Conservation (phyloP, 2,113 vertebrate species). For the Pangasianodon hypophthalmus region DNA sequence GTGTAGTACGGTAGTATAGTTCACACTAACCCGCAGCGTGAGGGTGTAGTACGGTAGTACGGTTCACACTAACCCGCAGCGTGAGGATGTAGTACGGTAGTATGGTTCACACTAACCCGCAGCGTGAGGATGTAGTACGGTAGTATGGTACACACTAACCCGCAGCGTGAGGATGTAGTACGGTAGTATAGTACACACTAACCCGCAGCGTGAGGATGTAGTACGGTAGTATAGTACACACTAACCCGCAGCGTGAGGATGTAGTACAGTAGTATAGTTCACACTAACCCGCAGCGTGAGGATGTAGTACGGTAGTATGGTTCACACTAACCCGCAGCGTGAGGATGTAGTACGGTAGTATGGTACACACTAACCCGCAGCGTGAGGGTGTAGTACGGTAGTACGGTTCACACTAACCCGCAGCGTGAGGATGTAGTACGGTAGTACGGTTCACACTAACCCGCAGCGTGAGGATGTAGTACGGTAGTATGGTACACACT, state of each 20-base stretch:
- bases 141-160: neutral
- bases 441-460: neutral
- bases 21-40: neutral
- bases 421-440: neutral
- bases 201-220: neutral
- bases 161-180: neutral
- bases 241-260: slow-evolving; percentile 58
- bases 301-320: neutral
- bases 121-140: neutral
- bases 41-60: neutral
- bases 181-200: neutral
- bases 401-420: neutral
- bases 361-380: neutral
- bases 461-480: neutral
- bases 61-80: neutral
- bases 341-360: neutral
- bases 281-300: neutral
- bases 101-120: neutral
- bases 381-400: neutral
- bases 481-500: slow-evolving; percentile 55
- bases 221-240: neutral
- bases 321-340: neutral
- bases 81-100: neutral
- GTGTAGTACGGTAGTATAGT: neutral
- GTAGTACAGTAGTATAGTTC: neutral